Percentiles rank a stretch among this genome's conserved stretches.
phyloP scores from a whole-genome alignment of 2,113 vertebrate species.

The Macheiramphus alcinus region DNA sequence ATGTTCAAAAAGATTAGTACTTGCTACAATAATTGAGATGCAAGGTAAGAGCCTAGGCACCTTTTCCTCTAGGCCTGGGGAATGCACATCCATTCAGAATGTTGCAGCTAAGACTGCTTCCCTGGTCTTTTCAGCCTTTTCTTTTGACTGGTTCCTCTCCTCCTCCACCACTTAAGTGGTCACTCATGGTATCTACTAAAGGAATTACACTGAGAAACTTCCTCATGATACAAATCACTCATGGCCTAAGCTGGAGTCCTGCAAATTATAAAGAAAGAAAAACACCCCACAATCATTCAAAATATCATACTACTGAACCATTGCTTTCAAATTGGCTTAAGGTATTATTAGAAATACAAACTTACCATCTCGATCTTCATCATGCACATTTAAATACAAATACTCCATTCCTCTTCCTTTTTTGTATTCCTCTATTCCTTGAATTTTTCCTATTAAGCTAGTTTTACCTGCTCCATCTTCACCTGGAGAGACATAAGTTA shows the following conservation, averaged over 20 bases:
- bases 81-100: not conserved
- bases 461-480: constrained; percentile 98
- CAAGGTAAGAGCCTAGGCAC: not conserved
- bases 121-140: not conserved
- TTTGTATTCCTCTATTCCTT: constrained; percentile 95
- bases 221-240: not conserved
- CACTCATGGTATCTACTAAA: not conserved
- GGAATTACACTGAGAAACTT: not conserved
- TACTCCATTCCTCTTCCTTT: constrained; percentile 98
- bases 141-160: not conserved
- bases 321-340: not conserved
- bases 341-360: not conserved
- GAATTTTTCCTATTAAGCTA: constrained; percentile 93
- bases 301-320: not conserved
- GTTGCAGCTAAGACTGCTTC: not conserved
- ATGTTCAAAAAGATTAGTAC: not conserved
- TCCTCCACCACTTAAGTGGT: not conserved
- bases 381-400: constrained; percentile 94
- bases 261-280: not conserved
- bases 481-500: constrained; percentile 75
- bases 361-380: constrained; percentile 97
- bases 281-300: not conserved
- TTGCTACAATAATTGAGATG: not conserved
- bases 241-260: not conserved
- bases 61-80: not conserved